phyloP scores from a whole-genome alignment of 2,113 vertebrate species.

The Xenus cinereus region DNA sequence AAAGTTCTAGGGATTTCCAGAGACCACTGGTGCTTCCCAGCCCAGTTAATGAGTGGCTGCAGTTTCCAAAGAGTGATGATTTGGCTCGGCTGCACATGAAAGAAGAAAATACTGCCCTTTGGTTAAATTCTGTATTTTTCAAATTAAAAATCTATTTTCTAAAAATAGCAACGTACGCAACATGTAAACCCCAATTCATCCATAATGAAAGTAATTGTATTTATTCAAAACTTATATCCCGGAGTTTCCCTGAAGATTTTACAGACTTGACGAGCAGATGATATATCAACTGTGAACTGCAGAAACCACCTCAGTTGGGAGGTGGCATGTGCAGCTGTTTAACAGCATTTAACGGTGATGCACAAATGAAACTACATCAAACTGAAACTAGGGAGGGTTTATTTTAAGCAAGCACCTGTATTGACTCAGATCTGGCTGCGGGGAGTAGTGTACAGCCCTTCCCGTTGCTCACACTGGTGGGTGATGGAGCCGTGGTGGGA shows the following conservation, averaged over 20 bases:
- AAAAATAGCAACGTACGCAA: neutral
- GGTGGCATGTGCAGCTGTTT: neutral
- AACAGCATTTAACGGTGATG: neutral
- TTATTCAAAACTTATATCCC: neutral
- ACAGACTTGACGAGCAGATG: neutral
- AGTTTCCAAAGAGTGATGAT: neutral
- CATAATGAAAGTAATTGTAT: neutral
- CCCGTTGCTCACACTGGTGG: rapidly evolving
- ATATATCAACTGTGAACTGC: neutral
- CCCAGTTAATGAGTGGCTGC: rapidly evolving
- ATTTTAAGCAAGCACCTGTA: slow-evolving; percentile 48
- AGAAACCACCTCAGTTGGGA: neutral
- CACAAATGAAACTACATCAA: neutral
- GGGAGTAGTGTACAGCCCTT: neutral
- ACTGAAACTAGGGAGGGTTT: slow-evolving; percentile 4
- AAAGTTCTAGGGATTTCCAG: neutral
- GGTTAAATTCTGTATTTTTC: neutral
- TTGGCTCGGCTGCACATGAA: neutral
- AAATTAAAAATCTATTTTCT: neutral
- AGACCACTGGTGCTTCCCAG: neutral
- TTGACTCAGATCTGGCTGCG: neutral
- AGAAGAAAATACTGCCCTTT: neutral
- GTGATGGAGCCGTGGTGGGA: rapidly evolving
- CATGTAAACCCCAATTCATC: neutral
- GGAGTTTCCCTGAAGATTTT: neutral